phyloP scores from a whole-genome alignment of 2,888 invertebrate genomes.

The Physocephala rufipes region DNA sequence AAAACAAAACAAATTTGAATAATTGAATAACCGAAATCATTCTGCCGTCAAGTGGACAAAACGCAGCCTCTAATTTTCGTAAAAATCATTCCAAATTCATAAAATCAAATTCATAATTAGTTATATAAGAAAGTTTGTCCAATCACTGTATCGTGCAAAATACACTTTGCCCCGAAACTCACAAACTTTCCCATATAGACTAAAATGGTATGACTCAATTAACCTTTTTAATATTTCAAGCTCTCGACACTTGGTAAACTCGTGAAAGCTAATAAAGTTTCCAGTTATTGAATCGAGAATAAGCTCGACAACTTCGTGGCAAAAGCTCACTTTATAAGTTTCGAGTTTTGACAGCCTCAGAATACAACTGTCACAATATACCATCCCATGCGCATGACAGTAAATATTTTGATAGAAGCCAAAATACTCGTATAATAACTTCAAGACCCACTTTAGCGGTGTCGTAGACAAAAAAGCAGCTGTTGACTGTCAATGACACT shows the following conservation, averaged over 20 bases:
- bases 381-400: slow-evolving; percentile 5
- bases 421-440: background rate
- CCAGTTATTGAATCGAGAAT: too few relatives aligned
- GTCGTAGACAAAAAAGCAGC: slow-evolving; percentile 22
- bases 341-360: slow-evolving; percentile 4
- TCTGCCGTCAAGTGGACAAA: background rate
- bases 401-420: background rate
- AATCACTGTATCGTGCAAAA: too few relatives aligned
- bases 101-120: too few relatives aligned
- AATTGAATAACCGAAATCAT: background rate
- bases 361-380: slow-evolving; percentile 11
- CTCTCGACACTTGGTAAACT: too few relatives aligned
- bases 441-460: background rate
- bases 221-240: too few relatives aligned
- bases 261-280: background rate
- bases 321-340: background rate
- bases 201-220: too few relatives aligned
- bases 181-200: background rate
- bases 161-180: background rate
- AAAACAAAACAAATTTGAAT: too few relatives aligned
- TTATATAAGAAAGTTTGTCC: too few relatives aligned
- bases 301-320: background rate
- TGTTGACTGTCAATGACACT: slow-evolving; percentile 25
- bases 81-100: too few relatives aligned
- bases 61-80: too few relatives aligned